Conservation (phyloP, 2,113 vertebrate genomes). For the Gavia stellata region DNA sequence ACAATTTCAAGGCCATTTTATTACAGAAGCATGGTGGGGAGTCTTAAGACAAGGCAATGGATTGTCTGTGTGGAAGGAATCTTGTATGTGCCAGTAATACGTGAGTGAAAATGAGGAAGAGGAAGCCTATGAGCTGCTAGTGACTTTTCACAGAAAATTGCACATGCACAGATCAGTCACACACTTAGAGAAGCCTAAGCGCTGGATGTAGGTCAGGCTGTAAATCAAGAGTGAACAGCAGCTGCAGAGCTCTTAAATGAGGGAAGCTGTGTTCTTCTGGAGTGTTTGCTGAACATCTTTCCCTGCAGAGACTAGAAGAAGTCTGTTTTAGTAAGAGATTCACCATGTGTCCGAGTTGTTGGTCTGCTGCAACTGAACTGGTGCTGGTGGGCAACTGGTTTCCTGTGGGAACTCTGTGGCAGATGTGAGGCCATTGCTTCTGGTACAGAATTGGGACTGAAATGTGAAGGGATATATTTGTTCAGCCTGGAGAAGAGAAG, state of each 20-base stretch:
- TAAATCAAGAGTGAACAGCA: background rate
- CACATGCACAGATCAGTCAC: background rate
- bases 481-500: background rate
- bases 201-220: background rate
- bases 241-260: background rate
- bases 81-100: background rate
- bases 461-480: background rate
- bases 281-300: background rate
- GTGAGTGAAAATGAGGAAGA: background rate
- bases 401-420: background rate
- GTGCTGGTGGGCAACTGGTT: background rate
- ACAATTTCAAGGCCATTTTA: background rate
- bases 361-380: background rate
- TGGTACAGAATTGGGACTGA: background rate
- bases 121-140: background rate
- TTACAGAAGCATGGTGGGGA: background rate
- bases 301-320: background rate
- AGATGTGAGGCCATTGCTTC: background rate
- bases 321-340: background rate
- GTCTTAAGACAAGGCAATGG: background rate
- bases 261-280: background rate
- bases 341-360: fast-evolving
- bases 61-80: background rate
- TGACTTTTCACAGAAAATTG: background rate
- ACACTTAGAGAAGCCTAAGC: background rate